A percentile compares a stretch with the other conserved stretches of the same genome.
These are phyloP conservation scores for Eucidaris tribuloides DNA, from an alignment of 35 echinoderm and acorn worm species.

Conservation along the genomic window DNA sequence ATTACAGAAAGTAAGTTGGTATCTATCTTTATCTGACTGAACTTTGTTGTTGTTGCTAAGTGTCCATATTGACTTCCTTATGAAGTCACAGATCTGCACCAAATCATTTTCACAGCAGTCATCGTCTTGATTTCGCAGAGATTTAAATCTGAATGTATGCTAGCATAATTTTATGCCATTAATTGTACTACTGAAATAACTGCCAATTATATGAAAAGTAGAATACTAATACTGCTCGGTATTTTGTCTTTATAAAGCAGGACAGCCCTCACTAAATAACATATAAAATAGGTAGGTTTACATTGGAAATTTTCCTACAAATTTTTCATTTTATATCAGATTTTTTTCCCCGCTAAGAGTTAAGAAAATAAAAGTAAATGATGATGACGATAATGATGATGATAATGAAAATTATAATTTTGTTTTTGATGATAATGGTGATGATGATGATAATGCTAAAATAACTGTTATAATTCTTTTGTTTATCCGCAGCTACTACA, in stretches of 20 bases:
- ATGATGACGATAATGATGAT: neutral
- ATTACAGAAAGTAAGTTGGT: slow-evolving; percentile 65
- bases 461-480: slow-evolving; percentile 6
- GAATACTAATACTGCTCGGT: too few species aligned
- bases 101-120: neutral
- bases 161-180: neutral
- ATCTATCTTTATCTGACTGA: neutral
- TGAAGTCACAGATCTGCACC: neutral
- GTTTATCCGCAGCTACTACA: slow-evolving; percentile 20
- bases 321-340: too few species aligned
- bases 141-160: neutral
- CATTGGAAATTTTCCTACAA: too few species aligned
- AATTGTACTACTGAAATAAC: too few species aligned
- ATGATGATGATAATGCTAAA: neutral
- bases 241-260: too few species aligned
- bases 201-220: too few species aligned
- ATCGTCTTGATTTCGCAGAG: too few species aligned
- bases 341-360: neutral
- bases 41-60: neutral
- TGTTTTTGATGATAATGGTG: neutral
- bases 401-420: too few species aligned
- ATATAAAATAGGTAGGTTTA: too few species aligned
- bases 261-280: too few species aligned
- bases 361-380: neutral
- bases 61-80: neutral